phyloP scores from a whole-genome alignment of 23 tunicate species.

The Phallusia fumigata region DNA sequence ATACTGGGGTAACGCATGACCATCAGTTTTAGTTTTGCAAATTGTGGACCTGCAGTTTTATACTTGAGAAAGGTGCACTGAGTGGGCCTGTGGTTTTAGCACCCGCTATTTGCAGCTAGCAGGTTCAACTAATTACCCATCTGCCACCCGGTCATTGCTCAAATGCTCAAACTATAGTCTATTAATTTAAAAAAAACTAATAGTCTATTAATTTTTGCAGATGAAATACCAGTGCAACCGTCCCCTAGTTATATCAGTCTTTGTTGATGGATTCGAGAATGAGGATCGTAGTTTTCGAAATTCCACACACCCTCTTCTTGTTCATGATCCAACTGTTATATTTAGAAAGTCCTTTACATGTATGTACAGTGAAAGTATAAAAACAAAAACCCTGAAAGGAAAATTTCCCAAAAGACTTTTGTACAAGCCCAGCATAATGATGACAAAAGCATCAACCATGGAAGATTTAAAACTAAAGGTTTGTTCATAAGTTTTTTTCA shows the following conservation, averaged over 20 bases:
- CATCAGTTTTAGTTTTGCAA: no score
- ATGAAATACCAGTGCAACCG: conserved; percentile 54
- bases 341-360: conserved; percentile 48
- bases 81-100: no score
- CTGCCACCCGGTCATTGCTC: no score
- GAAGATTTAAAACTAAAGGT: conserved; percentile 62
- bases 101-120: no score
- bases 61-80: no score
- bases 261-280: conserved; percentile 60
- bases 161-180: no score
- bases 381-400: conserved; percentile 10
- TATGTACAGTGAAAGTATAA: not conserved
- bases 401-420: conserved; percentile 37
- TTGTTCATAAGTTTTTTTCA: not conserved
- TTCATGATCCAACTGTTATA: conserved; percentile 50
- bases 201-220: conserved; percentile 17
- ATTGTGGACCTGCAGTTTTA: no score
- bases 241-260: conserved; percentile 31
- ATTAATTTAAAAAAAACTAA: no score
- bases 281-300: conserved; percentile 33
- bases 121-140: no score
- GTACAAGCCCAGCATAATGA: conserved; percentile 44
- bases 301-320: conserved; percentile 44
- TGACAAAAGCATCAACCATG: conserved; percentile 53
- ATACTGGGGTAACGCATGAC: no score